These are phyloP conservation scores for Oryzaephilus surinamensis DNA, from an alignment of 1,140 invertebrate species.

Conservation along the genomic window DNA sequence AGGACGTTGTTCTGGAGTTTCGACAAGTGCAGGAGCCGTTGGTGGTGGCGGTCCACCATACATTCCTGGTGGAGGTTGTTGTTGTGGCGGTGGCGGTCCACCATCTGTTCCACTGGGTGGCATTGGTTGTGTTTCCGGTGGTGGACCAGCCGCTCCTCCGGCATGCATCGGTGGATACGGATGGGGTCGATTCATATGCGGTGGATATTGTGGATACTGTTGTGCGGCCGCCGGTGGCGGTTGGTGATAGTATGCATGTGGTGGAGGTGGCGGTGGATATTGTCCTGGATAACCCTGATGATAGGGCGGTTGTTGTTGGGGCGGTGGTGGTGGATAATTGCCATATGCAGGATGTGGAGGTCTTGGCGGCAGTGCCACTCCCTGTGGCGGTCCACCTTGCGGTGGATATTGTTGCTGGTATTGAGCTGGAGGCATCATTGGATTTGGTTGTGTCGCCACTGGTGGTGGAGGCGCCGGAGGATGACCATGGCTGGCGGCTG, in stretches of 20 bases:
- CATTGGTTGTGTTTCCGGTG: slow-evolving; percentile 15
- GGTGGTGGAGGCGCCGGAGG: slow-evolving; percentile 15
- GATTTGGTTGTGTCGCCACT: slow-evolving; percentile 16
- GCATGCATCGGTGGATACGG: slow-evolving; percentile 35
- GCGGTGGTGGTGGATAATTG: slow-evolving; percentile 50
- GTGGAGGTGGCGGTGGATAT: slow-evolving; percentile 45
- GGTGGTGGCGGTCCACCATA: slow-evolving; percentile 10
- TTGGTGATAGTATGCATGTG: slow-evolving; percentile 50
- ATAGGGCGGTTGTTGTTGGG: slow-evolving; percentile 43
- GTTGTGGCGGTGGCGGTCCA: slow-evolving; percentile 11
- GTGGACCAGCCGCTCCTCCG: too few species aligned
- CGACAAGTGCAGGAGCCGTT: not conserved
- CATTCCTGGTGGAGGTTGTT: slow-evolving; percentile 11
- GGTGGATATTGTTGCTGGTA: slow-evolving; percentile 34
- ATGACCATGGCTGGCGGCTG: slow-evolving; percentile 30
- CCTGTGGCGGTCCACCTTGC: slow-evolving; percentile 31
- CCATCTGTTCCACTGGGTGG: too few species aligned
- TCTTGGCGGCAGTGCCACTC: slow-evolving; percentile 36
- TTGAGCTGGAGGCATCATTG: slow-evolving; percentile 44
- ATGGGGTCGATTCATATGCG: slow-evolving; percentile 43
- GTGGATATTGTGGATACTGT: slow-evolving; percentile 47
- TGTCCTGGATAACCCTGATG: too few species aligned
- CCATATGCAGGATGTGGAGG: slow-evolving; percentile 50
- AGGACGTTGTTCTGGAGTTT: too few species aligned
- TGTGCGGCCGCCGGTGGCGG: too few species aligned